Evolutionary conservation across 2,888 invertebrate species (phyloP).

Genomic region (Plusia festucae): DNA sequence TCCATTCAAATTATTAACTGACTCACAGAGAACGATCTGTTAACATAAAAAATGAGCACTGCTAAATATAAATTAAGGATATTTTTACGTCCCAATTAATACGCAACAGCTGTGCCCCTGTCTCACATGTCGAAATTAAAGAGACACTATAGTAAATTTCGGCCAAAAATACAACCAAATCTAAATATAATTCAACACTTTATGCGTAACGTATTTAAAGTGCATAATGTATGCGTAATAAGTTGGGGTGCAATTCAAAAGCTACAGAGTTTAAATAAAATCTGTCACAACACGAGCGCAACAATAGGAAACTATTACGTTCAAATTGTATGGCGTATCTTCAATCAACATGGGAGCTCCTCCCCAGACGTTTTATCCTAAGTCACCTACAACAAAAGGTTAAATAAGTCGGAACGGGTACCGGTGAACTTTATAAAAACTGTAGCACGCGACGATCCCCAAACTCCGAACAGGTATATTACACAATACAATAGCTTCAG

Average conservation of each 20-base stretch:
- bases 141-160: conserved; percentile 31
- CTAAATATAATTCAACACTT: conserved; percentile 44
- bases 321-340: conserved; percentile 57
- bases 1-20: conserved; percentile 52
- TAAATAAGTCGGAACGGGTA: conserved; percentile 72
- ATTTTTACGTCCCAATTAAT: conserved; percentile 37
- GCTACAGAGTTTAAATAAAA: conserved; percentile 30
- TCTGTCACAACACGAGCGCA: conserved; percentile 46
- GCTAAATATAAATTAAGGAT: conserved; percentile 23
- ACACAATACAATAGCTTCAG: conserved; percentile 42
- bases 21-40: conserved; percentile 23
- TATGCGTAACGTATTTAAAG: conserved; percentile 25
- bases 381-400: conserved; percentile 69
- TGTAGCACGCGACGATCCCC: conserved; percentile 58
- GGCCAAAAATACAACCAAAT: conserved; percentile 33
- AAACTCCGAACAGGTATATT: conserved; percentile 43
- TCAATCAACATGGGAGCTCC: conserved; percentile 47
- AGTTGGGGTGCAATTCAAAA: conserved; percentile 23
- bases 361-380: conserved; percentile 44
- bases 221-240: conserved; percentile 39
- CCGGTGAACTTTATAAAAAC: conserved; percentile 55
- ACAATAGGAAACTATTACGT: conserved; percentile 56
- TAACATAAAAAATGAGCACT: conserved; percentile 13
- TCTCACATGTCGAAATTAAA: conserved; percentile 28
- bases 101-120: conserved; percentile 31